phyloP scores from a whole-genome alignment of 2,797 vertebrate genomes.

The Argyrosomus regius region DNA sequence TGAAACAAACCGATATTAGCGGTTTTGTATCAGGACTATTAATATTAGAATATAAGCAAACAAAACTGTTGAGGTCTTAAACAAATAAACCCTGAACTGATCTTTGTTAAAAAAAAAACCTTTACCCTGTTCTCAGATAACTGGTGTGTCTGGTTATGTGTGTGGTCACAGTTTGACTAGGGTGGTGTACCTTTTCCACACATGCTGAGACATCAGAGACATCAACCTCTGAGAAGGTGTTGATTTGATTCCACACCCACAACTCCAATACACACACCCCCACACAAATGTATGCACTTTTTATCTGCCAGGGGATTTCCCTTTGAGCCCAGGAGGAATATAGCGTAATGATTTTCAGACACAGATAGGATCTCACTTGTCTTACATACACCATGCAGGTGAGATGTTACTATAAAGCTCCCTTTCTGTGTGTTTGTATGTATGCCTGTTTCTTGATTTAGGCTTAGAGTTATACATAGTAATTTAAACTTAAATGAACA shows the following conservation, averaged over 20 bases:
- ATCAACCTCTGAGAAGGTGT: conserved; percentile 66
- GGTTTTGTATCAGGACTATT: conserved; percentile 2
- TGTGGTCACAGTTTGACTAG: conserved; percentile 57
- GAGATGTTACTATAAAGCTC: conserved; percentile 25
- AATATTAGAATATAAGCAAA: conserved; percentile 15
- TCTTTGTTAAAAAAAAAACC: conserved; percentile 16
- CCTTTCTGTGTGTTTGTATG: background rate
- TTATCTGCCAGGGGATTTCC: conserved; percentile 61
- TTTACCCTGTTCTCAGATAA: conserved; percentile 26
- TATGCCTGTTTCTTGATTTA: background rate
- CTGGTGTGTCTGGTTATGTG: conserved; percentile 45
- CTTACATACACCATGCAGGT: conserved; percentile 38
- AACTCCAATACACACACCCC: conserved; percentile 30
- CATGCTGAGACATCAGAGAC: conserved; percentile 65
- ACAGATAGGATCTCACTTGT: conserved; percentile 56
- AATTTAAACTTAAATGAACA: background rate
- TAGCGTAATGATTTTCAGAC: conserved; percentile 69
- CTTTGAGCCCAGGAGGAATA: conserved; percentile 57
- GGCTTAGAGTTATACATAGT: background rate
- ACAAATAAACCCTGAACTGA: conserved; percentile 23
- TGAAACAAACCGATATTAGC: conserved; percentile 19
- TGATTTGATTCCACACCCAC: conserved; percentile 68
- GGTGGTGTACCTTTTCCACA: conserved; percentile 62
- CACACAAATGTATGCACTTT: conserved; percentile 7
- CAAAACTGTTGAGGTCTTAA: conserved; percentile 10